Base-by-base conservation (phyloP, 2,113 vertebrate genomes). In the Psittacara wagleri region DNA sequence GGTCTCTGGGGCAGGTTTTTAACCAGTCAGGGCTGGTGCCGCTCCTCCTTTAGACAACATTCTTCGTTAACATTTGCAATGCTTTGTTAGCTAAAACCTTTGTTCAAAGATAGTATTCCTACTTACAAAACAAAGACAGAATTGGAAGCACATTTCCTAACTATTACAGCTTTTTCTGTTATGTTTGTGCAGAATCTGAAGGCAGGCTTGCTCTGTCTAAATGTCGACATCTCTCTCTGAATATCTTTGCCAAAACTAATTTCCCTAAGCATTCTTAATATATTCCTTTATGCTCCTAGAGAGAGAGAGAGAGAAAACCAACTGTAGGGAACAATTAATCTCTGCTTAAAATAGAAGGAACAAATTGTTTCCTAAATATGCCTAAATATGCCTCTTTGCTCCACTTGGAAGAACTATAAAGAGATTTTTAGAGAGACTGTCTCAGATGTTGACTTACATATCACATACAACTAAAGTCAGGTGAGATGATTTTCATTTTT, bases 321-420 rank as follows among this genome's bases (percentile, higher is more conserved):
- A 68, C 78, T 83, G 43, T 33, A 84, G 68, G 27, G 88, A 96
- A 68, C 88, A 92, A 94, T 90, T 97, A 95, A 94, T 96, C 80
- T 90, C 69, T 74, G 4, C 44, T 92, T 92, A 95, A 96, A 96
- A 94, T 81, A 92, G 92, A 92, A 93, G 3, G 2, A 83, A 95
- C 15, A 67, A 95, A 92, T 95, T 90, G 46, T 59, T 90, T 90
- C 92, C 41, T 88, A 74, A 88, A 97, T 93, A 86, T 81, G 55
- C 41, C 37, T 81, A 74, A 88, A 97, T 93, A 83, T 81, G 61
- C 41, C 37, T 81, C 67, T 91, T 88, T 86, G 37, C 61, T 90
- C 90, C 63, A 74, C 37, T 80, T 95, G 80, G 29, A 95, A 35
- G 17, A 95, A 35, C 76, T 83, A 78, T 93, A 88, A 94, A 90